phyloP scores from a whole-genome alignment of 2,113 vertebrate genomes.

The Gymnarchus niloticus region DNA sequence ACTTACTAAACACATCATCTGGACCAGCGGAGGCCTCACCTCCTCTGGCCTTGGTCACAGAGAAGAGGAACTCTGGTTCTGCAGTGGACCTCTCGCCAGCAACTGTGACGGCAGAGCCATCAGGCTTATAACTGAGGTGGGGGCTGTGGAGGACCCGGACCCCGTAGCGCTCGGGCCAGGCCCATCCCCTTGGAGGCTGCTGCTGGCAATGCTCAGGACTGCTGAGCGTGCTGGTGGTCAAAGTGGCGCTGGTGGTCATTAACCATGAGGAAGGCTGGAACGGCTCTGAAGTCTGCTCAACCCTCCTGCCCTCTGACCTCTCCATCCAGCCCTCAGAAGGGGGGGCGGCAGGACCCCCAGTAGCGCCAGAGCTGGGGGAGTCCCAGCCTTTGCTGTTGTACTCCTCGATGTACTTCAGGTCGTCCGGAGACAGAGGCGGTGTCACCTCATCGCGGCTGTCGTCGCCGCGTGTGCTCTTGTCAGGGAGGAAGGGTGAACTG shows the following conservation, averaged over 20 bases:
- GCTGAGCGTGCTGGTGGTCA: slow-evolving; percentile 88
- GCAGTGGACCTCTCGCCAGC: slow-evolving; percentile 52
- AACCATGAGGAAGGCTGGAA: slow-evolving; percentile 84
- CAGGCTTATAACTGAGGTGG: slow-evolving; percentile 50
- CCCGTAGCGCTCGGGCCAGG: slow-evolving; percentile 1
- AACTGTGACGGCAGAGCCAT: not conserved
- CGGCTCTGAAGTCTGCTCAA: slow-evolving; percentile 52
- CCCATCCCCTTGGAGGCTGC: slow-evolving; percentile 57
- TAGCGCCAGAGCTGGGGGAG: slow-evolving; percentile 51
- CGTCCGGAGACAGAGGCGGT: slow-evolving; percentile 90
- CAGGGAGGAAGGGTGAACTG: slow-evolving; percentile 91
- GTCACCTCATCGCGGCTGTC: slow-evolving; percentile 74
- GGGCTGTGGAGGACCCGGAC: slow-evolving; percentile 20
- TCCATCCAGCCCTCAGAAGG: slow-evolving; percentile 68
- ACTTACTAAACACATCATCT: slow-evolving; percentile 73
- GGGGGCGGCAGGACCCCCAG: slow-evolving; percentile 39
- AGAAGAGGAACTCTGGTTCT: slow-evolving; percentile 70
- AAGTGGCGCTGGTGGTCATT: slow-evolving; percentile 87
- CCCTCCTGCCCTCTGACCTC: slow-evolving; percentile 62
- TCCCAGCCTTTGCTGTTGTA: slow-evolving; percentile 89
- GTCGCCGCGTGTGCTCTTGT: slow-evolving; percentile 69
- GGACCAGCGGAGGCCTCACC: slow-evolving; percentile 59
- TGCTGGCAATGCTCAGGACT: slow-evolving; percentile 85
- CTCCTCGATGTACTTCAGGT: slow-evolving; percentile 96
- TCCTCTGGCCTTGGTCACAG: slow-evolving; percentile 67